These are phyloP conservation scores for Erinaceus europaeus DNA, from an alignment of 2,113 vertebrate genomes.

Conservation along the genomic window DNA sequence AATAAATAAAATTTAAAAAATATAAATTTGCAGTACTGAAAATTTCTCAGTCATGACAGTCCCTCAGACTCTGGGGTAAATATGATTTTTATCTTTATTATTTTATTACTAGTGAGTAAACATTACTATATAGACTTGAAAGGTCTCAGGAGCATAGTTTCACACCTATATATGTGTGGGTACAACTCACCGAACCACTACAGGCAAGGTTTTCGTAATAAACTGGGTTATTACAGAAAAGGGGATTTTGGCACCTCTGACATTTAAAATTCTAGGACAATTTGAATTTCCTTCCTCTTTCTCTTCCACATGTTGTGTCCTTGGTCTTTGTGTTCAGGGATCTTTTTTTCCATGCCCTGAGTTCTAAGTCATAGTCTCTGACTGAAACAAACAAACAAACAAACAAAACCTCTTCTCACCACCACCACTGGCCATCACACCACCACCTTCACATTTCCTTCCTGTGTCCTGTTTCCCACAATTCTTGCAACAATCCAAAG, in stretches of 20 bases:
- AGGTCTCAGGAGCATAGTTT: no score
- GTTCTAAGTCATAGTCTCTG: not conserved
- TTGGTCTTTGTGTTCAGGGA: conserved; percentile 17
- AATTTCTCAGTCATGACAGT: conserved; percentile 35
- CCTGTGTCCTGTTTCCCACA: not conserved
- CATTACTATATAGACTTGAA: no score
- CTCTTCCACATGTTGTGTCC: conserved; percentile 42
- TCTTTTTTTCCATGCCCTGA: not conserved
- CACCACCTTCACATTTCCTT: not conserved
- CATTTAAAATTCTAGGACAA: not conserved
- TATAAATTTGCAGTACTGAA: no score
- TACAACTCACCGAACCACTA: no score
- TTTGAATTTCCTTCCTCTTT: conserved; percentile 58
- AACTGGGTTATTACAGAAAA: not conserved
- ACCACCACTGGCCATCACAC: not conserved
- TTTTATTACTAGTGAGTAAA: no score
- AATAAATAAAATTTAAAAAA: no score
- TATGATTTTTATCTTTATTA: not conserved
- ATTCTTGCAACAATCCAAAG: not conserved
- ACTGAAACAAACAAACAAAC: no score
- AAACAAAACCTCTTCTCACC: not conserved
- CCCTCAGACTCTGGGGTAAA: not conserved
- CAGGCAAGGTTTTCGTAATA: no score
- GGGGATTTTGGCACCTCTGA: conserved; percentile 30
- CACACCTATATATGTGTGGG: no score